These are phyloP conservation scores for Melikaiella ostensackeni DNA, from an alignment of 2,888 invertebrate genomes.

Conservation along the genomic window DNA sequence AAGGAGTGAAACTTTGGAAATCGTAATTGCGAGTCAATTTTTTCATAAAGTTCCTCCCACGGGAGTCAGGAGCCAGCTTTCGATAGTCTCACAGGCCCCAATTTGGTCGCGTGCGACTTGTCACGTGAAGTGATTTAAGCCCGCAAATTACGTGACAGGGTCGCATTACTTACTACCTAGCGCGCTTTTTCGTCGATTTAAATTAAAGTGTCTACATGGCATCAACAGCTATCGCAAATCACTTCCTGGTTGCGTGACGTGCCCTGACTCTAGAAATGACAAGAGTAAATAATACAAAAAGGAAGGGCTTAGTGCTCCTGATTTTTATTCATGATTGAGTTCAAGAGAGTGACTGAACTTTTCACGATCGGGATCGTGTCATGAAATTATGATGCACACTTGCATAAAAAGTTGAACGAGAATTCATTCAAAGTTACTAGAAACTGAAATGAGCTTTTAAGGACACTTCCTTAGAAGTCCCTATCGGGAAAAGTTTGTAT, in stretches of 20 bases:
- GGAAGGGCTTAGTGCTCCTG: not conserved
- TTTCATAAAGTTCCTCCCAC: constrained; percentile 1
- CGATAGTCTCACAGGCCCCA: constrained; percentile 18
- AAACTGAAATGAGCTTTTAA: not conserved
- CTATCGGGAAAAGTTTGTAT: not conserved
- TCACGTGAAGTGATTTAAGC: constrained; percentile 30
- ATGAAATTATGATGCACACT: not conserved
- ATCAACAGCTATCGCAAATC: constrained; percentile 26
- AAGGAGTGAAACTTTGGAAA: constrained; percentile 1
- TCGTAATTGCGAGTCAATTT: not conserved
- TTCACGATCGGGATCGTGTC: not conserved
- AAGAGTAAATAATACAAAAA: not conserved
- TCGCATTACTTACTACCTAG: constrained; percentile 14
- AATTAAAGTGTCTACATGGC: constrained; percentile 29
- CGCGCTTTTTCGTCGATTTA: constrained; percentile 26
- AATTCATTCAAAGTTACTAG: not conserved
- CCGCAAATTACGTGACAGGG: constrained; percentile 23
- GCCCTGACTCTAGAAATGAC: not conserved
- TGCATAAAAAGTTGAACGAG: constrained; percentile 1
- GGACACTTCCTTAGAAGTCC: not conserved
- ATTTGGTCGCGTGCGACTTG: constrained; percentile 37
- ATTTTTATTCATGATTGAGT: constrained; percentile 25
- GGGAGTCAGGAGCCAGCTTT: not conserved
- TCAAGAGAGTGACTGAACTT: constrained; percentile 5
- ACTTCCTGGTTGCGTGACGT: constrained; percentile 35